phyloP scores from a whole-genome alignment of 2,888 invertebrate species.

The Philereme vetulata region DNA sequence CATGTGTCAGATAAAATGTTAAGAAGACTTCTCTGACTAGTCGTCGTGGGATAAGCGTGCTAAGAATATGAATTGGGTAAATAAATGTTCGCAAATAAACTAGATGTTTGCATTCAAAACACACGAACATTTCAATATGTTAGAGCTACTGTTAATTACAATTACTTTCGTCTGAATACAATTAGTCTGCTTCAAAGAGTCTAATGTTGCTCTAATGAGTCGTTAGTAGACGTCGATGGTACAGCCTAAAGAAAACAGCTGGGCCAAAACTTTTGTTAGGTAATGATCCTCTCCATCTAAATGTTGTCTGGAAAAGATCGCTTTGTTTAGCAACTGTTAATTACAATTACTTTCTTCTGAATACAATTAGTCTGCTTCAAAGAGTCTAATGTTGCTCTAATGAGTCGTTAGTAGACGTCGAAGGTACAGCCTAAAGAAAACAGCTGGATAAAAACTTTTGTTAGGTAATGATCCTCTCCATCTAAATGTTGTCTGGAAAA shows the following conservation, averaged over 20 bases:
- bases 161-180: slow-evolving; percentile 52
- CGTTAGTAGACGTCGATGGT: slow-evolving; percentile 45
- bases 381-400: slow-evolving; percentile 63
- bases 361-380: slow-evolving; percentile 70
- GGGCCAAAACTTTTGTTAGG: no score
- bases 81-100: not conserved
- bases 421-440: slow-evolving; percentile 9
- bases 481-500: no score
- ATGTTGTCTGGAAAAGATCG: no score
- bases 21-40: no score
- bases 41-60: no score
- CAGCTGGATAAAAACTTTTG: no score
- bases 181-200: slow-evolving; percentile 70
- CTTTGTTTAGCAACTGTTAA: slow-evolving; percentile 43
- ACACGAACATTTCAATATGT: slow-evolving; percentile 23
- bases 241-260: slow-evolving; percentile 12
- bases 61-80: not conserved
- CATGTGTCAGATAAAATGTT: no score
- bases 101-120: not conserved
- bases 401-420: slow-evolving; percentile 53
- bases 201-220: slow-evolving; percentile 54
- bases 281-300: no score
- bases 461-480: no score
- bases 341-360: slow-evolving; percentile 49
- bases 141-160: slow-evolving; percentile 44